phyloP scores from a whole-genome alignment of 2,888 invertebrate genomes.

The Mimas tiliae region DNA sequence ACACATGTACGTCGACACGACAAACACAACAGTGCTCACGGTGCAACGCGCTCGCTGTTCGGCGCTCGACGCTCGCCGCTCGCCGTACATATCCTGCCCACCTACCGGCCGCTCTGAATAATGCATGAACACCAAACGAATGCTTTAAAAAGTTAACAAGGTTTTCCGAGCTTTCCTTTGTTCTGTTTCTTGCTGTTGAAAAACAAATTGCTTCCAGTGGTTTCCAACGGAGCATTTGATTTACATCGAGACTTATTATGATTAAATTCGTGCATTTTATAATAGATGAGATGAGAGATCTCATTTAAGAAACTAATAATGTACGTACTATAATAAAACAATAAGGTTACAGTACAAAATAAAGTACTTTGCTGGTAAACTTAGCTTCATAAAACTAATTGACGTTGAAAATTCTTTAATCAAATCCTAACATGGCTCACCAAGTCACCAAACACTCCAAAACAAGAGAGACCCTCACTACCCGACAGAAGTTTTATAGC shows the following conservation, averaged over 20 bases:
- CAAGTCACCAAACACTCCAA: not conserved
- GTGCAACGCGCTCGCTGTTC: not conserved
- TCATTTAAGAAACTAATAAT: not conserved
- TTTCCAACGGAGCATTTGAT: slow-evolving; percentile 53
- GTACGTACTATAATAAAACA: not conserved
- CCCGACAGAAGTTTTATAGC: slow-evolving; percentile 37
- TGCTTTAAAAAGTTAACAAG: slow-evolving; percentile 83
- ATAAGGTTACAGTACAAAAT: too few species aligned
- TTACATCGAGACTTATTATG: slow-evolving; percentile 36
- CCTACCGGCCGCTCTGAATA: slow-evolving; percentile 69
- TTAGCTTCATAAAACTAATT: not conserved
- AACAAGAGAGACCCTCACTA: slow-evolving; percentile 23
- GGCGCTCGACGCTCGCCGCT: not conserved
- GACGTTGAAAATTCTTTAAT: not conserved
- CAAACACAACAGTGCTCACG: slow-evolving; percentile 47
- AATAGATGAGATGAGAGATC: too few species aligned
- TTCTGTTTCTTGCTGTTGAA: slow-evolving; percentile 69
- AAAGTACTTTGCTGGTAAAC: too few species aligned
- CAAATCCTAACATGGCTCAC: not conserved
- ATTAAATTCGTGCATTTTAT: not conserved
- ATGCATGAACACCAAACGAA: slow-evolving; percentile 75
- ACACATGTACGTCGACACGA: slow-evolving; percentile 59
- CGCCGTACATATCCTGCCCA: slow-evolving; percentile 19
- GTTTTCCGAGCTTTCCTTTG: slow-evolving; percentile 80
- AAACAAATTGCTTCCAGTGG: slow-evolving; percentile 70